A percentile compares a stretch with the other conserved stretches of the same genome.
These are phyloP conservation scores for Trichopoda pennipes DNA, from an alignment of 2,888 invertebrate genomes.

Conservation along the genomic window DNA sequence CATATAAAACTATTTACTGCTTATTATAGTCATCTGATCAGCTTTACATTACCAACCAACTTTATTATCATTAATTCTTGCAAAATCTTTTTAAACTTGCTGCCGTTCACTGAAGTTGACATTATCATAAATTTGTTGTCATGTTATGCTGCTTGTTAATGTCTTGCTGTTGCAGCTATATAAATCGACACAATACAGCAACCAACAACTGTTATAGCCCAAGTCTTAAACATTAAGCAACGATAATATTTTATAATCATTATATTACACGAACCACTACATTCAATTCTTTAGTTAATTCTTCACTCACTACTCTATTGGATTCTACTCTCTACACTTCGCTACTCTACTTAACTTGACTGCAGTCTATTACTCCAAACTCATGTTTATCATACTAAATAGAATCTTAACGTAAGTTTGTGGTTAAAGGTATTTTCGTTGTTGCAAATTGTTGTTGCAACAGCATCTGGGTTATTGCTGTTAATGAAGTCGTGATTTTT, in stretches of 20 bases:
- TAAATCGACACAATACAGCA: conserved; percentile 27
- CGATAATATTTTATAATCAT: conserved; percentile 40
- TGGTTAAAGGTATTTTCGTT: conserved; percentile 50
- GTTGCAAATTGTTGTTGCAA: conserved; percentile 23
- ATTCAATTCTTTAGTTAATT: background rate
- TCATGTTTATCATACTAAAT: conserved; percentile 45
- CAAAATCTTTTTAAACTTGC: conserved; percentile 35
- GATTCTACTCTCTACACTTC: too few species aligned
- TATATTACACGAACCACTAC: conserved; percentile 26
- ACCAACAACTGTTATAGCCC: conserved; percentile 15
- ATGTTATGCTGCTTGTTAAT: conserved; percentile 53
- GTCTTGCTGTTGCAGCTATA: conserved; percentile 43
- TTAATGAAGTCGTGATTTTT: conserved; percentile 18
- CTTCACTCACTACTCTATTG: background rate
- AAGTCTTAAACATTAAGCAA: conserved; percentile 21
- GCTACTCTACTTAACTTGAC: background rate
- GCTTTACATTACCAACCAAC: conserved; percentile 9
- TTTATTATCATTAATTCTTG: conserved; percentile 35
- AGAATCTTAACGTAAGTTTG: conserved; percentile 50
- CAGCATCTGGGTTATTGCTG: background rate
- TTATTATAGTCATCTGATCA: conserved; percentile 11
- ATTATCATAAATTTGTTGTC: conserved; percentile 61
- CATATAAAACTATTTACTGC: background rate
- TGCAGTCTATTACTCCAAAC: conserved; percentile 14
- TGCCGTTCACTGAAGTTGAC: conserved; percentile 31